Percentiles rank a stretch among this genome's conserved stretches.
Conservation (phyloP, 2,113 vertebrate species). For the Lophius piscatorius region DNA sequence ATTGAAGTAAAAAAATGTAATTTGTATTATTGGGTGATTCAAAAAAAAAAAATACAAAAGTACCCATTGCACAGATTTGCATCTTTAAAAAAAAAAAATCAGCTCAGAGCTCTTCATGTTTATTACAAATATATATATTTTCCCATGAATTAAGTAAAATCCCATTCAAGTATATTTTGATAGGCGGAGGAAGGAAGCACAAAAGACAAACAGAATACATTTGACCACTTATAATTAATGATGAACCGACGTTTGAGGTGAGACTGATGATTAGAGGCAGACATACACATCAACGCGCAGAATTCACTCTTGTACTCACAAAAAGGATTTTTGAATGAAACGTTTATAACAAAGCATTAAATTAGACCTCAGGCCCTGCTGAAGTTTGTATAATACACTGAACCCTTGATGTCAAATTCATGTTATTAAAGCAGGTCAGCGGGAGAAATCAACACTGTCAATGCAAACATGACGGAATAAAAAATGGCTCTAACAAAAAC, state of each 20-base stretch:
- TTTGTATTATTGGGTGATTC: too few relatives aligned
- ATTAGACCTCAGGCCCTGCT: constrained; percentile 46
- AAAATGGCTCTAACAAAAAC: constrained; percentile 23
- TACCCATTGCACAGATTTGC: too few relatives aligned
- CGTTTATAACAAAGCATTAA: constrained; percentile 31
- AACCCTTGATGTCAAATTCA: constrained; percentile 26
- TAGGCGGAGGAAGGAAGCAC: constrained; percentile 26
- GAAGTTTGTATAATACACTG: constrained; percentile 44
- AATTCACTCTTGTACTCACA: constrained; percentile 28
- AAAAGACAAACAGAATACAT: constrained; percentile 24
- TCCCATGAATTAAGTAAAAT: not conserved
- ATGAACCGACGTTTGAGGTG: constrained; percentile 24
- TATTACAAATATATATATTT: not conserved
- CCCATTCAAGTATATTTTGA: constrained; percentile 30
- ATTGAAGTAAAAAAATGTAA: too few relatives aligned
- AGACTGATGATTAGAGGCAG: constrained; percentile 42
- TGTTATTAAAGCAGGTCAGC: constrained; percentile 42
- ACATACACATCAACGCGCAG: constrained; percentile 21
- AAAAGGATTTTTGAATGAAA: constrained; percentile 27
- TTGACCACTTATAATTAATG: constrained; percentile 37
- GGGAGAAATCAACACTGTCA: constrained; percentile 50
- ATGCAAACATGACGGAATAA: constrained; percentile 30
- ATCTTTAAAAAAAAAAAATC: too few relatives aligned
- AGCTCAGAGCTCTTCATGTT: constrained; percentile 2
- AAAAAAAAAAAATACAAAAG: too few relatives aligned